Evolutionary conservation across 2,888 invertebrate species (phyloP).

Genomic region (Slavum lentiscoides): DNA sequence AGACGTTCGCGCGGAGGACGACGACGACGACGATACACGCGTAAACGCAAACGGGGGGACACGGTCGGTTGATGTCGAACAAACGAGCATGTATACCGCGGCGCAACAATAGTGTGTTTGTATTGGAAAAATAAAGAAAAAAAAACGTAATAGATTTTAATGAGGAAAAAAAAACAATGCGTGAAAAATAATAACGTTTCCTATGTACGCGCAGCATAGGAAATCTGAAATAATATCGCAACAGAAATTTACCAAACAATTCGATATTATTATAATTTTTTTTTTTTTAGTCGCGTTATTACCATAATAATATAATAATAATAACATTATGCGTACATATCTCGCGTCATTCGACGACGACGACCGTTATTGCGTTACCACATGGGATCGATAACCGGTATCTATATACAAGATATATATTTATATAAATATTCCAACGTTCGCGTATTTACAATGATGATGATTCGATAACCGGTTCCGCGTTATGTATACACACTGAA

Average conservation of each 20-base stretch:
- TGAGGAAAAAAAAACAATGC: slow-evolving; percentile 49
- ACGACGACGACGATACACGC: neutral
- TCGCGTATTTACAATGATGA: no score
- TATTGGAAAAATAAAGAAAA: neutral
- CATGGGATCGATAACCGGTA: slow-evolving; percentile 53
- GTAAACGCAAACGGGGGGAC: slow-evolving; percentile 6
- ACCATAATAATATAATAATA: no score
- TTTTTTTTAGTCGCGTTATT: no score
- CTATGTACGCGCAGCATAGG: neutral
- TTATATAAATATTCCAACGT: no score
- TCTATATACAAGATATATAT: neutral
- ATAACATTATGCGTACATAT: no score
- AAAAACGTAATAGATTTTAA: slow-evolving; percentile 49
- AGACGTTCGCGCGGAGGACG: slow-evolving; percentile 31
- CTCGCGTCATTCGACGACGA: neutral
- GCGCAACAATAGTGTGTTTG: slow-evolving; percentile 36
- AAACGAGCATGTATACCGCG: slow-evolving; percentile 23
- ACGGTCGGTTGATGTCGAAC: slow-evolving; percentile 47
- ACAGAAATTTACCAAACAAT: neutral
- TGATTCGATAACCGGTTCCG: no score
- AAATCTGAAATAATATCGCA: slow-evolving; percentile 35
- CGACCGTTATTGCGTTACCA: slow-evolving; percentile 34
- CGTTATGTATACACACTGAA: no score
- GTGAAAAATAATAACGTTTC: neutral
- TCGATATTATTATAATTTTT: no score